phyloP scores from a whole-genome alignment of 1,140 invertebrate species.

The Bilobella aurantiaca region DNA sequence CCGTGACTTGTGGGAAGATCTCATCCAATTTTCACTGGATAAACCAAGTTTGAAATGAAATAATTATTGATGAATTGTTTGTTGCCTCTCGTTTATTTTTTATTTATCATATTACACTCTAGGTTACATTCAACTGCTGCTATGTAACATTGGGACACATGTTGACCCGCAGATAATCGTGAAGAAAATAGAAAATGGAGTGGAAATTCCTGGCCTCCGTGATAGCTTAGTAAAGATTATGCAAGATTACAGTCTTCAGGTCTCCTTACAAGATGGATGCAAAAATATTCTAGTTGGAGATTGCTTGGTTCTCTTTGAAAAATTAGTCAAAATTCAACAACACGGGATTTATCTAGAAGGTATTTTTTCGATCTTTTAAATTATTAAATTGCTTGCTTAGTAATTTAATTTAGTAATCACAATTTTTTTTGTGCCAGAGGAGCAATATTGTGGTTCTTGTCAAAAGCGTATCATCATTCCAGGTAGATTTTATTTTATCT shows the following conservation, averaged over 20 bases:
- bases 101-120: conserved; percentile 38
- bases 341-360: conserved; percentile 60
- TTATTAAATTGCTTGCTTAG: too few relatives aligned
- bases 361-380: too few relatives aligned
- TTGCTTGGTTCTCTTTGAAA: conserved; percentile 79
- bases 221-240: conserved; percentile 89
- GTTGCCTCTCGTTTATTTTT: neutral
- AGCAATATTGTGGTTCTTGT: conserved; percentile 64
- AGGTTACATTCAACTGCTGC: conserved; percentile 63
- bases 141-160: conserved; percentile 75
- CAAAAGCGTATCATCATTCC: conserved; percentile 57
- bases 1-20: conserved; percentile 83
- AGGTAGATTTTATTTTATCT: conserved; percentile 39
- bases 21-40: conserved; percentile 78
- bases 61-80: neutral
- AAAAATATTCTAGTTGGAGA: conserved; percentile 76
- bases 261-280: conserved; percentile 75
- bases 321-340: conserved; percentile 62
- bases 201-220: conserved; percentile 78
- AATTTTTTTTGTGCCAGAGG: conserved; percentile 52
- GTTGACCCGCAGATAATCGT: conserved; percentile 82
- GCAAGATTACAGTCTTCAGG: conserved; percentile 86
- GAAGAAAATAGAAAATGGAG: conserved; percentile 65
- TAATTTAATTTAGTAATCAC: too few relatives aligned
- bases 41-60: conserved; percentile 57